Evolutionary conservation across 1,140 invertebrate genomes (phyloP), one percentile per base, ranked within the genome.

Genomic region (Nephotettix cincticeps): DNA sequence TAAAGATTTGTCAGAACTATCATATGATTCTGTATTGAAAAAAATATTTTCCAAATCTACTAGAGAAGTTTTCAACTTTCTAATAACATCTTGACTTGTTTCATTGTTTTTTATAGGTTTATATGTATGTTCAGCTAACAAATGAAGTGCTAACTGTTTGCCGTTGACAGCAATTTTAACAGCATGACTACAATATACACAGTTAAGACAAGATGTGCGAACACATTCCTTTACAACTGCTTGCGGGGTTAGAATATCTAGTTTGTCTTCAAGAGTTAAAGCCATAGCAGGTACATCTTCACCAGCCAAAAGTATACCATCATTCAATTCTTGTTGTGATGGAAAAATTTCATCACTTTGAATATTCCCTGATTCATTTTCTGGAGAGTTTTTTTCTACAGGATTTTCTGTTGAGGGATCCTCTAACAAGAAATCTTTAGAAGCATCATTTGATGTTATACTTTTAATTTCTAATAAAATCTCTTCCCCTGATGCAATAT

Each of bases 121-220:
- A 78, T 92, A 93, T 4, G 89, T 82, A 80, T 94, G 93, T 76
- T 92, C 86, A 1, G 87, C 83, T 1, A 94, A 86, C 77, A 93
- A 86, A 78, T 95, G 93, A 14, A 93, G 78, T 1, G 88, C 88
- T 43, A 95, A 78, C 75, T 93, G 90, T 78, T 89, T 89, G 51
- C 89, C 92, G 79, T 94, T 92, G 0, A 94, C 91, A 1, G 91
- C 90, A 73, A 94, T 92, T 71, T 90, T 88, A 23, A 90, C 83
- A 0, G 91, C 91, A 82, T 94, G 91, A 78, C 93, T 92, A 76
- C 93, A 95, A 77, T 93, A 94, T 30, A 93, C 84, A 79, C 93
- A 95, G 29, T 83, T 83, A 2, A 84, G 81, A 76, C 87, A 87
- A 0, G 91, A 90, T 1, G 85, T 85, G 70, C 84, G 82, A 27